phyloP scores from a whole-genome alignment of 2,888 invertebrate genomes.

The Junonia oenone region DNA sequence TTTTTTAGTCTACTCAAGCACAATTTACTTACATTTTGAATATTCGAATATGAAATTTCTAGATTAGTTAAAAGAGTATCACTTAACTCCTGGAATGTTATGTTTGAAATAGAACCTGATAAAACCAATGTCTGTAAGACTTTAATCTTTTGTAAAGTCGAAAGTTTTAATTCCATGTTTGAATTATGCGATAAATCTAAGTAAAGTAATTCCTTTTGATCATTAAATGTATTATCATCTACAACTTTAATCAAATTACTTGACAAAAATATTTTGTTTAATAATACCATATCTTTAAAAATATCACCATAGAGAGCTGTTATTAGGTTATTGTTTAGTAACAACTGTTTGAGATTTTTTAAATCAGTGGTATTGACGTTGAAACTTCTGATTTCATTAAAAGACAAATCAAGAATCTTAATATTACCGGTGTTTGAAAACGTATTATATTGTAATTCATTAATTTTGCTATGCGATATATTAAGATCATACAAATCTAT shows the following conservation, averaged over 20 bases:
- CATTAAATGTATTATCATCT: constrained; percentile 35
- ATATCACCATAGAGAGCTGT: constrained; percentile 34
- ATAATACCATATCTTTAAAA: constrained; percentile 35
- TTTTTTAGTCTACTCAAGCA: constrained; percentile 36
- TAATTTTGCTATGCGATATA: constrained; percentile 47
- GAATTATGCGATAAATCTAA: constrained; percentile 54
- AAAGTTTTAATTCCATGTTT: constrained; percentile 37
- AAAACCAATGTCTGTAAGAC: constrained; percentile 40
- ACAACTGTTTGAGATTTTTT: constrained; percentile 36
- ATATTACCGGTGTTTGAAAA: constrained; percentile 45
- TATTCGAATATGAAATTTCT: constrained; percentile 38
- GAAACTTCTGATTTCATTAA: constrained; percentile 45
- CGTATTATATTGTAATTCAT: constrained; percentile 45
- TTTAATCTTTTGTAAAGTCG: constrained; percentile 31
- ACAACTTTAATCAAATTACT: constrained; percentile 41
- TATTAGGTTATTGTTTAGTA: constrained; percentile 49
- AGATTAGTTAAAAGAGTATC: constrained; percentile 35
- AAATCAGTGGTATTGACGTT: constrained; percentile 47
- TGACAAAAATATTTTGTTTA: constrained; percentile 41
- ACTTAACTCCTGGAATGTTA: constrained; percentile 35
- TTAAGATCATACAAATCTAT: constrained; percentile 44
- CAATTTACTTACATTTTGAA: constrained; percentile 40
- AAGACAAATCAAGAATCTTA: constrained; percentile 51
- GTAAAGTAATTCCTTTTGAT: constrained; percentile 36
- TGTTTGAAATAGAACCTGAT: constrained; percentile 38